Conservation (phyloP, 2,113 vertebrate species). For the Syngnathus floridae region DNA sequence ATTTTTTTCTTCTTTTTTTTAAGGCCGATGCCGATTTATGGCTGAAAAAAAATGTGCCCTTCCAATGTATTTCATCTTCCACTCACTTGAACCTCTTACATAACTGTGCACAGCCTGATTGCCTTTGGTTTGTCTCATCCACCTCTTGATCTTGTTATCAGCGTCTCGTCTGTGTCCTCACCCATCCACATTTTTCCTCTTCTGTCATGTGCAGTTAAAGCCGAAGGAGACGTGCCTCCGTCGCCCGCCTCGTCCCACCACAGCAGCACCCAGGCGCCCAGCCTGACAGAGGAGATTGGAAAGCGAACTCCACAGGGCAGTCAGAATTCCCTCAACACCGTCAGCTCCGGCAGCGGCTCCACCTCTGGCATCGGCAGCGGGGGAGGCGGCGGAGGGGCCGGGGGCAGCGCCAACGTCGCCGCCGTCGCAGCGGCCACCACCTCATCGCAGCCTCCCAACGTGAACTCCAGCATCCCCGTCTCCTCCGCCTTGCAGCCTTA, state of each 20-base stretch:
- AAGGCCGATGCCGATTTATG: too few species aligned
- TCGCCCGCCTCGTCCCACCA: conserved; percentile 96
- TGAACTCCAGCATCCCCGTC: background rate
- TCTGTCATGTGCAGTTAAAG: conserved; percentile 60
- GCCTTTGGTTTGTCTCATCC: too few species aligned
- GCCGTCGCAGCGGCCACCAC: conserved; percentile 8
- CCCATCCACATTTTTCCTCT: background rate
- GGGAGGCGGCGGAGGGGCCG: conserved; percentile 66
- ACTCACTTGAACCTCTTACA: too few species aligned
- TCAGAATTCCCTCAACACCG: conserved; percentile 95
- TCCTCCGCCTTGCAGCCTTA: conserved; percentile 80
- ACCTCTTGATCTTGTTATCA: too few species aligned
- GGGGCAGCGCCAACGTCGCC: conserved; percentile 62
- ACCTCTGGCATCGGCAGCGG: conserved; percentile 86
- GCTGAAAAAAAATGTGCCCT: too few species aligned
- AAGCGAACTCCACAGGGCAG: conserved; percentile 94
- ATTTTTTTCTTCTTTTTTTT: too few species aligned
- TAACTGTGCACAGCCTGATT: too few species aligned
- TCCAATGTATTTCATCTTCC: too few species aligned
- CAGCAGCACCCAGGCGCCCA: conserved; percentile 92
- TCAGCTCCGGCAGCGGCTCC: conserved; percentile 93
- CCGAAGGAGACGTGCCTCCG: conserved; percentile 86
- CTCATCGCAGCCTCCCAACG: conserved; percentile 70
- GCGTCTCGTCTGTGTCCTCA: too few species aligned
- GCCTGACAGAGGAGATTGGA: conserved; percentile 83